Evolutionary conservation across 2,113 vertebrate genomes (phyloP).

Genomic region (Geococcyx californianus): DNA sequence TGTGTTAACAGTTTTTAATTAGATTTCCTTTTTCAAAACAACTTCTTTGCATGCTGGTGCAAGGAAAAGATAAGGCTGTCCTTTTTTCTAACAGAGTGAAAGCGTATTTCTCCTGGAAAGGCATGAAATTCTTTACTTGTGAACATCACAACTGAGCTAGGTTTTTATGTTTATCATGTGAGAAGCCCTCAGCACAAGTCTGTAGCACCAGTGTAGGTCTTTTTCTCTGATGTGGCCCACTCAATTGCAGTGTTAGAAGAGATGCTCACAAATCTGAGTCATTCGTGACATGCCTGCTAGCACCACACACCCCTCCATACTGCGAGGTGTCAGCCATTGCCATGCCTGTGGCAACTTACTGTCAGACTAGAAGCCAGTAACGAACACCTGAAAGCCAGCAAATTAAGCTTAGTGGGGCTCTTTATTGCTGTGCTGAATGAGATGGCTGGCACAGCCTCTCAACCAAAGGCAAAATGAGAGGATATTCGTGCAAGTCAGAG

Average conservation of each 20-base stretch:
- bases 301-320: not conserved
- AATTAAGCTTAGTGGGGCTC: not conserved
- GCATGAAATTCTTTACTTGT: not conserved
- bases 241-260: not conserved
- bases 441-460: not conserved
- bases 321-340: not conserved
- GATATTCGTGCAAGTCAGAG: not conserved
- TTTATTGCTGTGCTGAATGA: not conserved
- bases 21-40: conserved; percentile 14
- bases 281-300: rapidly evolving
- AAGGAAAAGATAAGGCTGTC: not conserved
- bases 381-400: not conserved
- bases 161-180: not conserved
- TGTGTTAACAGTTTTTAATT: conserved; percentile 27
- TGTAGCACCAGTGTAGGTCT: not conserved
- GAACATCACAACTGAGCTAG: not conserved
- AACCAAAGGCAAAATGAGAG: not conserved
- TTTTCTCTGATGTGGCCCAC: not conserved
- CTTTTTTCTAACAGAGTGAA: not conserved
- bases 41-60: not conserved
- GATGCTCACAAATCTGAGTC: not conserved
- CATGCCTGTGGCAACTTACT: not conserved
- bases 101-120: not conserved
- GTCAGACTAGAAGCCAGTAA: not conserved
- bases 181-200: not conserved